Evolutionary conservation across 2,113 vertebrate genomes (phyloP).

Genomic region (Carettochelys insculpta): DNA sequence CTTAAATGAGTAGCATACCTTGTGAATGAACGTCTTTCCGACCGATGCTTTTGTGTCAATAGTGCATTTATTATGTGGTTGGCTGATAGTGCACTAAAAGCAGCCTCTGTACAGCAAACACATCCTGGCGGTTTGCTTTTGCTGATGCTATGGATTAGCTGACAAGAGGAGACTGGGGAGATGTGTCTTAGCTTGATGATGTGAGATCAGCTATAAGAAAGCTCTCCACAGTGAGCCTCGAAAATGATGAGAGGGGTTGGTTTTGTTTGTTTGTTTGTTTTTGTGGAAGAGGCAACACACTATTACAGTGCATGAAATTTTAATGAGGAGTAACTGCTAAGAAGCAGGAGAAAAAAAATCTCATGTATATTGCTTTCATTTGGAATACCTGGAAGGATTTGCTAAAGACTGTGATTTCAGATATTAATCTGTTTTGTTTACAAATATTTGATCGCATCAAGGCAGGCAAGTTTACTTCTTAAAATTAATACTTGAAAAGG

Average conservation of each 20-base stretch:
- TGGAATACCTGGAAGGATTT: not conserved
- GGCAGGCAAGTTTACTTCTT: not conserved
- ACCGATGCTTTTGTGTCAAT: not conserved
- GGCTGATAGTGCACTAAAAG: not conserved
- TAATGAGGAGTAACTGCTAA: not conserved
- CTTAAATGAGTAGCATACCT: not conserved
- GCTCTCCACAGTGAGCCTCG: not conserved
- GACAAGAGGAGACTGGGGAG: not conserved
- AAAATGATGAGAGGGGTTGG: not conserved
- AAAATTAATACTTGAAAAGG: not conserved
- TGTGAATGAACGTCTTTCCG: not conserved
- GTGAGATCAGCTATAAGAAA: not conserved
- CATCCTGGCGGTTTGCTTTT: not conserved
- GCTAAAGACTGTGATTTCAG: not conserved
- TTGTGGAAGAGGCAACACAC: not conserved
- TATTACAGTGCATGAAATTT: not conserved
- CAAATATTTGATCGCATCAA: not conserved
- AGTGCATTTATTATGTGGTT: not conserved
- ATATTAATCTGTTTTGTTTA: not conserved
- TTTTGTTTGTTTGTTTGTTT: no score
- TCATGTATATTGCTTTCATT: not conserved
- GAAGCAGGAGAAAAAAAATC: not conserved
- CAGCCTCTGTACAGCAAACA: not conserved
- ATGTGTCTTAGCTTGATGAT: rapidly evolving
- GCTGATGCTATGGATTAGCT: not conserved